phyloP scores from a whole-genome alignment of 2,113 vertebrate genomes.

The Phalacrocorax brasilianus region DNA sequence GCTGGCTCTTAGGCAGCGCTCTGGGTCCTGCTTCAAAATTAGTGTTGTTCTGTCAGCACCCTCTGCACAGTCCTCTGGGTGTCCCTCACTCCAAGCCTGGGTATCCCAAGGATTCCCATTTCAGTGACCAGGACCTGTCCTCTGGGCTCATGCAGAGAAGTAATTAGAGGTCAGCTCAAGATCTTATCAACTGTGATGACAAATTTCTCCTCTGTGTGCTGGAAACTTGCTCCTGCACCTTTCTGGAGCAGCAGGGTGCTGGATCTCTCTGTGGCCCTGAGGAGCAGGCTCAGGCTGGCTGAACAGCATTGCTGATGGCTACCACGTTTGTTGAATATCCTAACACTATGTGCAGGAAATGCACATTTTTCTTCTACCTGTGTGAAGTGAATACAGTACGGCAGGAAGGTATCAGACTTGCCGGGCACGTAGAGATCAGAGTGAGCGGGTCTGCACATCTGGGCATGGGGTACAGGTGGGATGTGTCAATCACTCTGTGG shows the following conservation, averaged over 20 bases:
- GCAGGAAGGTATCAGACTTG: neutral
- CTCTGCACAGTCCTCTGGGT: neutral
- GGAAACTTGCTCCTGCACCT: neutral
- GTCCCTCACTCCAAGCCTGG: neutral
- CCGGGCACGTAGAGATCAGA: neutral
- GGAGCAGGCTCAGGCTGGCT: neutral
- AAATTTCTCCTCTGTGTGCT: neutral
- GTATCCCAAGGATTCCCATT: neutral
- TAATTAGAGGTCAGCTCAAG: neutral
- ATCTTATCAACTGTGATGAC: neutral
- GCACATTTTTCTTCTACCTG: neutral
- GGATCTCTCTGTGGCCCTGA: no score
- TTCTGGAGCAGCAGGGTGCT: neutral
- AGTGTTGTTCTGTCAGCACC: neutral
- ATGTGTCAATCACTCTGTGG: neutral
- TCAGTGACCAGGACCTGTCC: neutral
- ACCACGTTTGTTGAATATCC: neutral
- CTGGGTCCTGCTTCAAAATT: neutral
- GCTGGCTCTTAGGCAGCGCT: neutral
- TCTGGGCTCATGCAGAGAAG: neutral
- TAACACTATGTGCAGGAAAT: neutral
- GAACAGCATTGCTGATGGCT: neutral
- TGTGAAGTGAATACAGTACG: rapidly evolving
- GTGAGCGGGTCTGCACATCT: no score
- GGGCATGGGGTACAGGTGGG: neutral